Evolutionary conservation across 2,113 vertebrate genomes (phyloP).

Genomic region (Suricata suricatta): DNA sequence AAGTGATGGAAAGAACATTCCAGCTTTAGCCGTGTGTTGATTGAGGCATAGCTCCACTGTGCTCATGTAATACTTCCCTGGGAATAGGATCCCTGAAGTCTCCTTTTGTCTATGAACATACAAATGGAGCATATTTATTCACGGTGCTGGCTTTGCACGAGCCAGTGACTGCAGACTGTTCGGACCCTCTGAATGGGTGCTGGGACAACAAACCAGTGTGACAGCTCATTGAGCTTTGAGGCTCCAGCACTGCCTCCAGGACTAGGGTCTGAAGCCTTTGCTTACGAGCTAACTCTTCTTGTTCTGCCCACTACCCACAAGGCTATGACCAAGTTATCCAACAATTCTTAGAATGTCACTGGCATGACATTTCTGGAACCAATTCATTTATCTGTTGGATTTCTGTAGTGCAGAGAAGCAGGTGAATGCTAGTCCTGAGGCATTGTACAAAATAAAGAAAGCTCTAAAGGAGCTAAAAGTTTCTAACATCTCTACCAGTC

Average conservation of each 20-base stretch:
- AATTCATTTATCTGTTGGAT: not conserved
- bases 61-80: not conserved
- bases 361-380: slow-evolving; percentile 62
- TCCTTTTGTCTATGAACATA: not conserved
- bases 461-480: not conserved
- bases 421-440: not conserved
- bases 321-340: not conserved
- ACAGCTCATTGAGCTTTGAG: not conserved
- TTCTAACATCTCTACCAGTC: not conserved
- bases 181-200: not conserved
- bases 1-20: not conserved
- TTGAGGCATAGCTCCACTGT: not conserved
- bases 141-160: not conserved
- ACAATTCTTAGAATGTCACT: slow-evolving; percentile 1
- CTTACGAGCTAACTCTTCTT: not conserved
- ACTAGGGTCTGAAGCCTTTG: not conserved
- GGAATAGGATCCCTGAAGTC: not conserved
- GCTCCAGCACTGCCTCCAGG: not conserved
- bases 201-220: not conserved
- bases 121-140: not conserved
- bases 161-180: not conserved
- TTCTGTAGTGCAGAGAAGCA: not conserved
- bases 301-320: not conserved
- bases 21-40: not conserved
- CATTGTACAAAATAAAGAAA: not conserved